These are phyloP conservation scores for Halcyon smyrnensis DNA, from an alignment of 2,797 vertebrate species.

Conservation along the genomic window DNA sequence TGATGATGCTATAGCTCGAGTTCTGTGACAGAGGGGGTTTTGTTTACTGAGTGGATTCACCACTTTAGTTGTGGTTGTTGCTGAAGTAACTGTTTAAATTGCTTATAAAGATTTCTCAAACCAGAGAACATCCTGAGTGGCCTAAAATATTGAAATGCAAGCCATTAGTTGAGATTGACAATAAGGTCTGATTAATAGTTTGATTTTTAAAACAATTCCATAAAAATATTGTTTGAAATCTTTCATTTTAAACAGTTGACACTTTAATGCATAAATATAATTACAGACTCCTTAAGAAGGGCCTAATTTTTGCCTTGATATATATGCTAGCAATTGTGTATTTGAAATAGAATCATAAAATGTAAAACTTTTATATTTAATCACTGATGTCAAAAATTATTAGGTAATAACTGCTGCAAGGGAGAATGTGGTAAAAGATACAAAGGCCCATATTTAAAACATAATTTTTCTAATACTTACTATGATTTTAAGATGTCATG, in stretches of 20 bases:
- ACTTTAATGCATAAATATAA: conserved; percentile 83
- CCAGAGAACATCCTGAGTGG: not conserved
- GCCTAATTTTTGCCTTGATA: conserved; percentile 78
- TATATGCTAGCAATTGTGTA: conserved; percentile 79
- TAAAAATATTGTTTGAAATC: conserved; percentile 81
- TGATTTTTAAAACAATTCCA: conserved; percentile 79
- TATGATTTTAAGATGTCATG: conserved; percentile 82
- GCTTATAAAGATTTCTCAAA: conserved; percentile 5
- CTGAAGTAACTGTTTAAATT: not conserved
- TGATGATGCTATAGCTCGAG: not conserved
- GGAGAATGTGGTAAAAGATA: conserved; percentile 78
- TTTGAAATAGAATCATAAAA: conserved; percentile 84
- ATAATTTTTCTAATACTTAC: conserved; percentile 80
- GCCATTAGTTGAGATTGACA: conserved; percentile 62
- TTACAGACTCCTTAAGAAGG: conserved; percentile 72
- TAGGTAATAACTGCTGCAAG: conserved; percentile 80
- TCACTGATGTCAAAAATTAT: conserved; percentile 83
- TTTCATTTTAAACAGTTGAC: conserved; percentile 73
- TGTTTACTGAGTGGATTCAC: not conserved
- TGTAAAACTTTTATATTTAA: conserved; percentile 81
- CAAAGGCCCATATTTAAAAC: conserved; percentile 81
- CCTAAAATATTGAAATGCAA: conserved; percentile 14
- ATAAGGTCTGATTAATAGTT: conserved; percentile 76
- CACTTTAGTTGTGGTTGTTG: not conserved
- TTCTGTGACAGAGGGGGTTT: not conserved